A percentile compares a stretch with the other conserved stretches of the same genome.
Evolutionary conservation across 2,113 vertebrate genomes (phyloP).

Genomic region (Cromileptes altivelis): DNA sequence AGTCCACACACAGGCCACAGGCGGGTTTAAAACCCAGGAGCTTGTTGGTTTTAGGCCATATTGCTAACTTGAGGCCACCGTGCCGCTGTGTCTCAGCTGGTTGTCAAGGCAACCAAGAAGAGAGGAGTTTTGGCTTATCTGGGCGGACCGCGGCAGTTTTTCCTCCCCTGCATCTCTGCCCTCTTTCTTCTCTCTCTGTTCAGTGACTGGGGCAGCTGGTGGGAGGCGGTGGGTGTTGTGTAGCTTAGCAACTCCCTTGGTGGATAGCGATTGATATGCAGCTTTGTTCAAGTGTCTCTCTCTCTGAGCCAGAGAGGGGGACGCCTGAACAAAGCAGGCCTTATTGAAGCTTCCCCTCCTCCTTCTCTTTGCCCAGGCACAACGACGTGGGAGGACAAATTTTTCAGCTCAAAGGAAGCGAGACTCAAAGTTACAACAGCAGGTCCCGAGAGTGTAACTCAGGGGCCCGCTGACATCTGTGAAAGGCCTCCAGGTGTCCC

Average conservation of each 20-base stretch:
- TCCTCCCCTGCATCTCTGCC: conserved; percentile 58
- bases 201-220: conserved; percentile 62
- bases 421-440: conserved; percentile 29
- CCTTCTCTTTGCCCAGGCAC: conserved; percentile 63
- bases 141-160: conserved; percentile 24
- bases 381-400: conserved; percentile 80
- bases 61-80: conserved; percentile 23
- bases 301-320: conserved; percentile 58
- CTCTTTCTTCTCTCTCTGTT: conserved; percentile 63
- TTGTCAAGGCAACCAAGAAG: conserved; percentile 60
- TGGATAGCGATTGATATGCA: conserved; percentile 78
- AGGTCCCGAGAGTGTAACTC: conserved; percentile 37
- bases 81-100: conserved; percentile 39
- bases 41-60: conserved; percentile 42
- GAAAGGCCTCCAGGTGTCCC: conserved; percentile 38
- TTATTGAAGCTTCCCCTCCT: conserved; percentile 76
- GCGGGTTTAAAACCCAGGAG: conserved; percentile 14
- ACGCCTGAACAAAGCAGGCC: conserved; percentile 77
- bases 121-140: conserved; percentile 52
- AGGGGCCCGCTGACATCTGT: background rate
- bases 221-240: conserved; percentile 74
- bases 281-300: conserved; percentile 74
- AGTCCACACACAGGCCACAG: background rate
- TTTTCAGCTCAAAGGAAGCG: conserved; percentile 64
- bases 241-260: conserved; percentile 88